These are phyloP conservation scores for Amblyopsis rosae DNA, from an alignment of 2,113 vertebrate genomes.

Conservation along the genomic window DNA sequence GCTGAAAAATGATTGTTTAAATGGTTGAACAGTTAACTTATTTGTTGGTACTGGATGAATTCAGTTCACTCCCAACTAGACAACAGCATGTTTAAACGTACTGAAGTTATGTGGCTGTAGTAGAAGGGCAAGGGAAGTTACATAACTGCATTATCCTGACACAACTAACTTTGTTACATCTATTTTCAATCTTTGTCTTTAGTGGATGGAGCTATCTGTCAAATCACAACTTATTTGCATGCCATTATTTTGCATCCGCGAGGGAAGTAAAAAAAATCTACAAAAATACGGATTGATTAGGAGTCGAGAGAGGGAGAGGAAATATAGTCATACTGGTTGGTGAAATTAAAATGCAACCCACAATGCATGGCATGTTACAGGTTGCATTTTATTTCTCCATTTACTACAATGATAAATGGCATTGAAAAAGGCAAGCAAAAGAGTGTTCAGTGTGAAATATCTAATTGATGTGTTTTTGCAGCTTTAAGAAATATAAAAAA, in stretches of 20 bases:
- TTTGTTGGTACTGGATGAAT: constrained; percentile 32
- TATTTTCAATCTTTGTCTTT: background rate
- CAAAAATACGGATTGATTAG: constrained; percentile 62
- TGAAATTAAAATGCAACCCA: constrained; percentile 3
- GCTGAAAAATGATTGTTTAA: constrained; percentile 36
- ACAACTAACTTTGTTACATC: constrained; percentile 6
- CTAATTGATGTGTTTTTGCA: constrained; percentile 10
- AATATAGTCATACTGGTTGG: constrained; percentile 28
- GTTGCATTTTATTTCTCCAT: constrained; percentile 34
- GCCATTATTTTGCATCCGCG: constrained; percentile 33
- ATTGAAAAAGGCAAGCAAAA: constrained; percentile 47
- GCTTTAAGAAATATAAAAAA: background rate
- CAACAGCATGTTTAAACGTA: constrained; percentile 7
- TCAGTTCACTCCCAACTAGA: constrained; percentile 12
- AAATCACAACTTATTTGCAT: constrained; percentile 38
- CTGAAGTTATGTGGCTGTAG: constrained; percentile 7
- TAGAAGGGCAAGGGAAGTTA: background rate
- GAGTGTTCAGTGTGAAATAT: constrained; percentile 1
- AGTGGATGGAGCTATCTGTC: constrained; percentile 17
- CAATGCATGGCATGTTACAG: constrained; percentile 30
- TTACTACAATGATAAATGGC: constrained; percentile 11
- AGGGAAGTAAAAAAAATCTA: constrained; percentile 70
- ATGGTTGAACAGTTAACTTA: no score
- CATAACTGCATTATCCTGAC: background rate
- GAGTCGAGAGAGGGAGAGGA: constrained; percentile 12